Base-by-base conservation (phyloP, 2,888 invertebrate species). In the Apamea crenata region DNA sequence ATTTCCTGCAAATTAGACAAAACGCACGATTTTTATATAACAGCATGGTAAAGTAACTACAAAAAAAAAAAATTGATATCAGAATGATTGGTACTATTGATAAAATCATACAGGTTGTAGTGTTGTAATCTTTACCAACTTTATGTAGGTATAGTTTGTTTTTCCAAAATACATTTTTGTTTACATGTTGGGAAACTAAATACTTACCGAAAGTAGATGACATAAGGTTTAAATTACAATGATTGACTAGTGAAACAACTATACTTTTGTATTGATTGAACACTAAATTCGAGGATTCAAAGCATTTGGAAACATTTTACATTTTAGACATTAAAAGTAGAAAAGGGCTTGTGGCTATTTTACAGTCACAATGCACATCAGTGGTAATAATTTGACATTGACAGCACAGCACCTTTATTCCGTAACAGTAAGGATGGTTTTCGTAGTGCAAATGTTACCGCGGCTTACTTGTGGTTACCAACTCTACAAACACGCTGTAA, bases 1-100 rank as follows among this genome's bases (percentile, higher is more conserved):
- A 96, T 95, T 81, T 92, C 90, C 96, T 96, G 89, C 10, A 92
- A 93, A 86, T 50, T 66, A 71, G 1, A 25, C 14, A 40, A 18
- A 0, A 32, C 5, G 16, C 1, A 10, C 47, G 8, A 56, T 12
- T 67, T 5, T 53, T 12, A 59, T 0, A 44, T 6, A 21, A 53
- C 5, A 29, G 8, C n/a, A n/a, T n/a, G n/a, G n/a, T n/a, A n/a
- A n/a, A n/a, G n/a, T n/a, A n/a, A n/a, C n/a, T n/a, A n/a, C n/a
- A n/a, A n/a, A n/a, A n/a, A n/a, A n/a, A n/a, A n/a, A n/a, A 67
- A 67, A 40, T 18, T 18, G 5, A 40, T 36, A 5, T 36, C 21
- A 12, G 29, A 63, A 63, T 14, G 12, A 65, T 12, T 32, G 21
- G 12, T 65, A 65, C 21, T 18, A 32, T 16, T 36, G 2, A 40